Evolutionary conservation across 2,797 vertebrate genomes (phyloP).

Genomic region (Xerus rutilus): DNA sequence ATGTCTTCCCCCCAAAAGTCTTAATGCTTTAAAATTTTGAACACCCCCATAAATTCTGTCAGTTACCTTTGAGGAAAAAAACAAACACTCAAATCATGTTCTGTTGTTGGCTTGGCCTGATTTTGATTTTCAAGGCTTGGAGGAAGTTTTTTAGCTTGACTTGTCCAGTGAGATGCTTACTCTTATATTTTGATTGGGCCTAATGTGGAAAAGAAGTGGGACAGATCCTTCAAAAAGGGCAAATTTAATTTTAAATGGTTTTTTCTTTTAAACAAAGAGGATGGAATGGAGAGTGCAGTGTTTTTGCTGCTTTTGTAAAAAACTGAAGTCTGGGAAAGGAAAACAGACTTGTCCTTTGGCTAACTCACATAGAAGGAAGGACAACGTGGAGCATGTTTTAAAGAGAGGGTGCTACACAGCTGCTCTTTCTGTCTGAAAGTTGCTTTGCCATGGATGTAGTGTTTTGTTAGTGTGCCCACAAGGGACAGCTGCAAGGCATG

Average conservation of each 20-base stretch:
- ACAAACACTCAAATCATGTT: not conserved
- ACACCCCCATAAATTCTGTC: not conserved
- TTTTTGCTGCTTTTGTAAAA: not conserved
- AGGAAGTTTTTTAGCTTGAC: not conserved
- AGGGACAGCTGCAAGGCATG: not conserved
- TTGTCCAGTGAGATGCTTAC: not conserved
- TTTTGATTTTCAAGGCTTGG: not conserved
- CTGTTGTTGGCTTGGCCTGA: not conserved
- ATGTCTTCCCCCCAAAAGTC: not conserved
- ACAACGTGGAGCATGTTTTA: not conserved
- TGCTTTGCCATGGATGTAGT: not conserved
- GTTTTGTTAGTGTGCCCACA: not conserved
- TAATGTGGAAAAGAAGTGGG: not conserved
- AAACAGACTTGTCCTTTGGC: not conserved
- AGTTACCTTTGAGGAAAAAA: not conserved
- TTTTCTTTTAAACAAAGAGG: not conserved
- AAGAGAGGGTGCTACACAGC: not conserved
- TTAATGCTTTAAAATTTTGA: constrained; percentile 21
- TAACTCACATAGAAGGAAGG: not conserved
- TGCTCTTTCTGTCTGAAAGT: not conserved
- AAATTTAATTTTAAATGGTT: constrained; percentile 1
- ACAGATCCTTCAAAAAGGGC: not conserved
- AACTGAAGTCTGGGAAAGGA: constrained; percentile 30
- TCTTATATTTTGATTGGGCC: not conserved
- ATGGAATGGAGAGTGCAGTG: not conserved